phyloP scores from a whole-genome alignment of 2,113 vertebrate genomes.

The Salminus brasiliensis region DNA sequence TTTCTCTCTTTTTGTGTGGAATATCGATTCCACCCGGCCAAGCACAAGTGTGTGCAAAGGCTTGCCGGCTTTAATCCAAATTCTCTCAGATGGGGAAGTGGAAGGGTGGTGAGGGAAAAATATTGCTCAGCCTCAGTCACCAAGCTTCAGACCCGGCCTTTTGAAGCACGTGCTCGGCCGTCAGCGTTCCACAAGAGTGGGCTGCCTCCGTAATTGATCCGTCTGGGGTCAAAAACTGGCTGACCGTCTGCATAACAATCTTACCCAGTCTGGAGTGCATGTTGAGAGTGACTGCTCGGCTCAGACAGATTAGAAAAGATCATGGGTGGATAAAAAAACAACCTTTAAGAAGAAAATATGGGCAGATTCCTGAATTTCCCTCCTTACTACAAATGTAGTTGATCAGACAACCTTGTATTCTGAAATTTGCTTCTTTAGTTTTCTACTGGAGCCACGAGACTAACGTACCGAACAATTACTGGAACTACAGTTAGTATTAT shows the following conservation, averaged over 20 bases:
- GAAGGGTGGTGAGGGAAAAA: slow-evolving; percentile 25
- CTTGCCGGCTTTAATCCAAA: slow-evolving; percentile 43
- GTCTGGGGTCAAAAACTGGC: slow-evolving; percentile 28
- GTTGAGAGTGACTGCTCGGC: background rate
- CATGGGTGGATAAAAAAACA: background rate
- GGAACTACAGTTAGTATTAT: no score
- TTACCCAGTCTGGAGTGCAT: background rate
- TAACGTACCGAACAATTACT: no score
- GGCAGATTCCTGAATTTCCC: no score
- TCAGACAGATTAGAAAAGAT: background rate
- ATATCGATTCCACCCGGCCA: slow-evolving; percentile 46
- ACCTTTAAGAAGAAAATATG: background rate
- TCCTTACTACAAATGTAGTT: no score
- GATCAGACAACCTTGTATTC: no score
- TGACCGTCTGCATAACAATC: slow-evolving; percentile 21
- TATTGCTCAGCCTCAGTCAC: slow-evolving; percentile 10
- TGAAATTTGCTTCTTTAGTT: no score
- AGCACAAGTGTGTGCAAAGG: slow-evolving; percentile 36
- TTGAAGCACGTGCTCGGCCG: slow-evolving; percentile 18
- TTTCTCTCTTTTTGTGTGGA: slow-evolving; percentile 41
- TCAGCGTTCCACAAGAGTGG: slow-evolving; percentile 19
- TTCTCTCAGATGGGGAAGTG: slow-evolving; percentile 15
- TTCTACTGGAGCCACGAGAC: no score
- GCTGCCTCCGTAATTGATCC: slow-evolving; percentile 43
- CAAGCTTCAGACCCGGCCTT: slow-evolving; percentile 1